Evolutionary conservation across 2,113 vertebrate species (phyloP), one percentile per base, ranked within the genome.

Genomic region (Nicator chloris): DNA sequence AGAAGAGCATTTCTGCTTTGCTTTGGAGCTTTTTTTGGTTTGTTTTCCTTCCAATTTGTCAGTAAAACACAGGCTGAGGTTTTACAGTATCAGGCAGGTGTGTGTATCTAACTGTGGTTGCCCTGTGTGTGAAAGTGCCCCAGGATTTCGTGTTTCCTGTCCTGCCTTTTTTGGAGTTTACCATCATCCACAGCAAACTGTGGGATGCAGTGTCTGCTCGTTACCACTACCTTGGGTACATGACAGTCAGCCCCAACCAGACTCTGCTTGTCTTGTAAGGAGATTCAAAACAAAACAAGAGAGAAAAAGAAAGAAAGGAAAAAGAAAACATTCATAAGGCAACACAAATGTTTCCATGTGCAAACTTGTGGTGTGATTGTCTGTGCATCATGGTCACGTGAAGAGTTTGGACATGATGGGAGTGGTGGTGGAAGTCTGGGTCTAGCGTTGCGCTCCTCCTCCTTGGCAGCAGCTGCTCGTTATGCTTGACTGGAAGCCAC

Each of bases 151-250:
- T 97, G 96, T 97, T 95, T 84, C 59, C 45, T 93, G 82, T 86
- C 94, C 94, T 92, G 91, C 94, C 93, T 93, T 92, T 95, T 95
- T 87, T 98, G 98, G 98, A 98, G 98, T 98, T 98, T 98, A 98
- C 98, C 97, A 98, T 96, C 97, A 97, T 96, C 97, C 97, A 97
- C 97, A 98, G 98, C 98, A 98, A 97, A 98, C 98, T 97, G 97
- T 98, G 98, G 98, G 98, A 98, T 98, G 98, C 97, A 95, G 98
- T 98, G 98, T 97, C 96, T 96, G 85, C 96, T 96, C 83, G 97
- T 98, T 97, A 98, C 98, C 98, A 97, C 97, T 98, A 98, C 98
- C 98, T 98, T 98, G 98, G 97, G 97, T 98, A 98, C 98, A 98
- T 98, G 98, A 98, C 98, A 98, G 98, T 98, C 98, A 98, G 97